Conservation (phyloP, 2,888 invertebrate species). For the Dasysyrphus tricinctus region DNA sequence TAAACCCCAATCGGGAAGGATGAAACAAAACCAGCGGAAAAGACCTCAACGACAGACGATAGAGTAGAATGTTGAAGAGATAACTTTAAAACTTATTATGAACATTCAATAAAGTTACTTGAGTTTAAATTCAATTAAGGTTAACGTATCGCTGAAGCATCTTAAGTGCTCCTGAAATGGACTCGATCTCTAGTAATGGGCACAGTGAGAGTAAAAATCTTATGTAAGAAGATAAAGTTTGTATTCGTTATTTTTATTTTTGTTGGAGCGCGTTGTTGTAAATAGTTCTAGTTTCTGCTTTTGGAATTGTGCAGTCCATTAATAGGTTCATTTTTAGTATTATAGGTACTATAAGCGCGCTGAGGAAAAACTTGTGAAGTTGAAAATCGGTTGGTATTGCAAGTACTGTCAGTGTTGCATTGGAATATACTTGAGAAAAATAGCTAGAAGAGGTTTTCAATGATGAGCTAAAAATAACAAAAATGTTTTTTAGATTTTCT, state of each 20-base stretch:
- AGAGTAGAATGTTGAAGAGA: background rate
- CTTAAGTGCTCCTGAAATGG: constrained; percentile 38
- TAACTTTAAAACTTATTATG: constrained; percentile 39
- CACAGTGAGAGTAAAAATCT: constrained; percentile 11
- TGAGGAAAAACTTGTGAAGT: background rate
- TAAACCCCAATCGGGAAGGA: background rate
- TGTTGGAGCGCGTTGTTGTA: background rate
- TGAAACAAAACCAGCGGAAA: background rate
- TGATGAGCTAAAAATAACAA: background rate
- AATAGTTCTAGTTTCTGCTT: background rate
- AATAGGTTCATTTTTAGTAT: background rate
- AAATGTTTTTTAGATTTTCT: background rate
- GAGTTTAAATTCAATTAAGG: constrained; percentile 50
- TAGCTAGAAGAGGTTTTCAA: background rate
- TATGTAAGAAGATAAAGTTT: constrained; percentile 22
- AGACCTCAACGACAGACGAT: constrained; percentile 1
- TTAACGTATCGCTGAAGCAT: constrained; percentile 46
- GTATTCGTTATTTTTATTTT: background rate
- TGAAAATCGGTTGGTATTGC: background rate
- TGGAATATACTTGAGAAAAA: constrained; percentile 3
- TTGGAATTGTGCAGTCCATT: background rate
- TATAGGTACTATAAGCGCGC: background rate
- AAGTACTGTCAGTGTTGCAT: background rate
- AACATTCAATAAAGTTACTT: constrained; percentile 38
- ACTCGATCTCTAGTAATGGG: constrained; percentile 14